Conservation (phyloP, 2,797 vertebrate species). For the Catharus ustulatus region DNA sequence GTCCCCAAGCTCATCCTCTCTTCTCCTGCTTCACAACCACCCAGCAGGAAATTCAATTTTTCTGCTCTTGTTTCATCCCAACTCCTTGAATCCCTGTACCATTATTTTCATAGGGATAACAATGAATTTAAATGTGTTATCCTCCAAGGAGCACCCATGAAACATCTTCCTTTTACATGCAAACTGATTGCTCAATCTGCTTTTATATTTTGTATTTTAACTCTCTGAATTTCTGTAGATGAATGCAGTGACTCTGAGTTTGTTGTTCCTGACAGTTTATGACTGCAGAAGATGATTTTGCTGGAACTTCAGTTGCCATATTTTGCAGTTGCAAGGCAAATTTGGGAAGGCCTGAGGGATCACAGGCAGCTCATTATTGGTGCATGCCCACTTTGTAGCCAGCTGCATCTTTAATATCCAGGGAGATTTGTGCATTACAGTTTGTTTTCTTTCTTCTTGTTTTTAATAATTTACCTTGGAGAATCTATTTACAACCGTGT, state of each 20-base stretch:
- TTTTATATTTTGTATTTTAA: neutral
- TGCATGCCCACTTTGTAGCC: conserved; percentile 67
- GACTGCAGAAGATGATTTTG: neutral
- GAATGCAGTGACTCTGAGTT: conserved; percentile 66
- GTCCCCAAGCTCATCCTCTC: neutral
- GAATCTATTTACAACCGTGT: conserved; percentile 59
- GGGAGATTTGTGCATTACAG: conserved; percentile 64
- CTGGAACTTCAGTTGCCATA: conserved; percentile 49
- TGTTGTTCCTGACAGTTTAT: conserved; percentile 24
- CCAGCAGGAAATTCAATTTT: neutral
- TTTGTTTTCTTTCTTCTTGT: conserved; percentile 65
- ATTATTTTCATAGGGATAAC: neutral
- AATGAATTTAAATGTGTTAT: neutral
- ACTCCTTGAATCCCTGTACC: neutral
- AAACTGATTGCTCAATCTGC: neutral
- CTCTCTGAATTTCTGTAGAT: conserved; percentile 30
- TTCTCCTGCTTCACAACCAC: neutral
- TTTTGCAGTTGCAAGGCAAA: conserved; percentile 68
- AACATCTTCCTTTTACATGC: neutral
- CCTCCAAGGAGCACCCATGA: neutral
- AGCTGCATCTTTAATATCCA: conserved; percentile 70
- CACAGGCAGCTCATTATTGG: conserved; percentile 61
- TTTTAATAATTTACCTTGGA: conserved; percentile 78
- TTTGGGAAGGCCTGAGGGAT: conserved; percentile 69
- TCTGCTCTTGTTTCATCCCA: neutral